Evolutionary conservation across 2,113 vertebrate species (phyloP), one percentile per base, ranked within the genome.

Genomic region (Nibea coibor): DNA sequence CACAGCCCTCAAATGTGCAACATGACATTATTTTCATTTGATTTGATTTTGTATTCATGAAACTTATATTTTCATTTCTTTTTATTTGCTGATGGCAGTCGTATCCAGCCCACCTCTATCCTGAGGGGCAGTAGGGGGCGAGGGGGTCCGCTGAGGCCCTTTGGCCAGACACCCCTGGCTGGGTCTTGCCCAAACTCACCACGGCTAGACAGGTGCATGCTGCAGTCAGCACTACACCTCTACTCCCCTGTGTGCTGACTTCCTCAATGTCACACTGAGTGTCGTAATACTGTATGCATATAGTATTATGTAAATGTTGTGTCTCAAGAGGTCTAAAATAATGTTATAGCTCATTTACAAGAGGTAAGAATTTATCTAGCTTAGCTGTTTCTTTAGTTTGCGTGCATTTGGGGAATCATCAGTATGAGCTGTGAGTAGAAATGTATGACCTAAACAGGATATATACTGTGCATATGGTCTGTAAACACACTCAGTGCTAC

Each of bases 61-160:
- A 17, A 7, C 4, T 61, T 74, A n/a, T 75, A 51, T 81, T 81
- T 80, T 74, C 10, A 53, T 77, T 86, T 72, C 26, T 75, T 82
- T 74, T 71, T 70, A 64, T 85, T 80, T 85, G 82, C 81, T 72
- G 72, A 90, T 19, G 80, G 16, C 88, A 94, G 93, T 76, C 92
- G 94, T 69, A 95, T 95, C 79, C 94, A 94, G 92, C 94, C 95
- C 88, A 95, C 92, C 80, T 94, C 94, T 86, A 95, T 95, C 89
- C 92, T 95, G 82, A 89, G 94, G 85, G 94, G 94, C 70, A 93
- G 93, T 89, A 93, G 93, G 79, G 93, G 94, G 72, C 88, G 87
- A 90, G 93, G 90, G 45, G 88, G 81, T 42, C 91, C 84, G 1
- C 87, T 94, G 82, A 92, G 79, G 85, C 91, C 93, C 48, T 94